These are phyloP conservation scores for Odontamblyopus lacepedii DNA, from an alignment of 2,797 vertebrate species.

Conservation along the genomic window DNA sequence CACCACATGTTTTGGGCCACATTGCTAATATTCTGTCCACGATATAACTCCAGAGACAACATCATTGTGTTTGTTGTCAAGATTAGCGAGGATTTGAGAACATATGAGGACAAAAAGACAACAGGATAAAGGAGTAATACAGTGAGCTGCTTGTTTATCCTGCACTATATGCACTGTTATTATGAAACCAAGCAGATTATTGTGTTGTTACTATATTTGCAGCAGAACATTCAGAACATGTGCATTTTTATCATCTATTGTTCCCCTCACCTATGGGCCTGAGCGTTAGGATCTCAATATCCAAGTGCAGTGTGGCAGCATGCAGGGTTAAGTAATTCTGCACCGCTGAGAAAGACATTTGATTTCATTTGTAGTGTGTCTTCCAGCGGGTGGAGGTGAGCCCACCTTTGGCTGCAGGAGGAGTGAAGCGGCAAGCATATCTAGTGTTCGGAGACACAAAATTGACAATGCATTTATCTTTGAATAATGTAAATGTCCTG, in stretches of 20 bases:
- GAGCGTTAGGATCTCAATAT: slow-evolving; percentile 61
- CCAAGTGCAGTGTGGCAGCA: slow-evolving; percentile 49
- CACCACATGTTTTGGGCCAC: neutral
- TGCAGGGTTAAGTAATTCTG: slow-evolving; percentile 81
- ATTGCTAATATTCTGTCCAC: neutral
- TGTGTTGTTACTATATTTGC: neutral
- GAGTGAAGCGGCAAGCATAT: slow-evolving; percentile 79
- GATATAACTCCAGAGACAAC: neutral
- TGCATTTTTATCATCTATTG: slow-evolving; percentile 39
- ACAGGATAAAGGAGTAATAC: neutral
- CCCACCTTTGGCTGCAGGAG: slow-evolving; percentile 82
- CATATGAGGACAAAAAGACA: neutral
- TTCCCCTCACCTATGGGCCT: slow-evolving; percentile 50
- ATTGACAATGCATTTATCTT: slow-evolving; percentile 91
- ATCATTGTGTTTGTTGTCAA: neutral
- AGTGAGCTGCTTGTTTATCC: neutral
- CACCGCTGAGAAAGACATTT: slow-evolving; percentile 82
- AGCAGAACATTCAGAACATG: neutral
- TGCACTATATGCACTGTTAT: neutral
- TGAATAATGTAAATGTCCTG: slow-evolving; percentile 88
- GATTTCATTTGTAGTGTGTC: slow-evolving; percentile 85
- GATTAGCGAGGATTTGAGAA: neutral
- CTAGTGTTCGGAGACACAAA: slow-evolving; percentile 83
- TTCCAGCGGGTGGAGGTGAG: slow-evolving; percentile 78
- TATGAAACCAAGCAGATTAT: neutral